phyloP scores from a whole-genome alignment of 2,888 invertebrate genomes.

The Seira ritae region DNA sequence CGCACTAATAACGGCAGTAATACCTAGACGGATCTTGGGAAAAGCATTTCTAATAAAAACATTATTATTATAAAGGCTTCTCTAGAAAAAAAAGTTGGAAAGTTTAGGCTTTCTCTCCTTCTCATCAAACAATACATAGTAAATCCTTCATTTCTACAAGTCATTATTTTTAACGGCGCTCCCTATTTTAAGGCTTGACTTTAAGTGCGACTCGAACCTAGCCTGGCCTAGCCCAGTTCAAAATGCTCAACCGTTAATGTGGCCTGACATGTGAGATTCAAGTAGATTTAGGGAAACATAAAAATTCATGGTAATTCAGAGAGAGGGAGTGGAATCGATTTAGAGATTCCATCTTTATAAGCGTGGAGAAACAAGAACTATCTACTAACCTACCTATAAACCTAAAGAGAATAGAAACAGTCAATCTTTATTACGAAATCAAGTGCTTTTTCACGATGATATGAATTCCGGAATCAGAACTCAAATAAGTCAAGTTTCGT shows the following conservation, averaged over 20 bases:
- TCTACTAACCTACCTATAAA: too few species aligned
- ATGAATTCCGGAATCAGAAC: neutral
- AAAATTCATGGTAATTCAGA: slow-evolving; percentile 30
- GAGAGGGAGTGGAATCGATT: neutral
- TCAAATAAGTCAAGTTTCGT: neutral
- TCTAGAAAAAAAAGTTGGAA: slow-evolving; percentile 38
- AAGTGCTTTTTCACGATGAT: neutral
- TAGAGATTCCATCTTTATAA: slow-evolving; percentile 1
- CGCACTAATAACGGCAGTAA: too few species aligned
- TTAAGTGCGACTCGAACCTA: neutral
- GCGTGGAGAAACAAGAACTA: neutral
- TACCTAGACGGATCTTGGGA: neutral
- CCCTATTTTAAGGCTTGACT: slow-evolving; percentile 1
- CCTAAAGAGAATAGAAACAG: neutral
- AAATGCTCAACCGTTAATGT: slow-evolving; percentile 41
- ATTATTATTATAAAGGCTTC: slow-evolving; percentile 49
- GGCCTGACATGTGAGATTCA: slow-evolving; percentile 60
- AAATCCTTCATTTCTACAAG: slow-evolving; percentile 53
- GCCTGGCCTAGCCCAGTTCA: neutral
- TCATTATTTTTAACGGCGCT: slow-evolving; percentile 51
- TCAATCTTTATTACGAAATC: slow-evolving; percentile 13
- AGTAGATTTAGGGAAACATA: slow-evolving; percentile 55
- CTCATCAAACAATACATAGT: slow-evolving; percentile 49
- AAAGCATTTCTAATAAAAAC: slow-evolving; percentile 1
- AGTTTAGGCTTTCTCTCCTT: slow-evolving; percentile 35